Base-by-base conservation (phyloP, 2,888 invertebrate genomes). In the Himalopsyche japonica region DNA sequence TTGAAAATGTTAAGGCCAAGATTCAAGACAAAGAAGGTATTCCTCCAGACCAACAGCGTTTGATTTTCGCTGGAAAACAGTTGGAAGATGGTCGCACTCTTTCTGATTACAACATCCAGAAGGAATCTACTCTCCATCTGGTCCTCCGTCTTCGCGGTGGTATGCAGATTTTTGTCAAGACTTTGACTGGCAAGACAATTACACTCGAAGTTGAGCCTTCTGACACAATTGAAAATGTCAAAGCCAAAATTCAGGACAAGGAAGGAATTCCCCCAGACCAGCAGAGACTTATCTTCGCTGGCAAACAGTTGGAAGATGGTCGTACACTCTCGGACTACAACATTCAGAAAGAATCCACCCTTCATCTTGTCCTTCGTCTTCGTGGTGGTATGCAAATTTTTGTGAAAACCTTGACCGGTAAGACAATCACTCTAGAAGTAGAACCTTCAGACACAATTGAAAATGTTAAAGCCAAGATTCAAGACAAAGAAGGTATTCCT, bases 11-110 rank as follows among this genome's bases (percentile, higher is more conserved):
- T 87, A 98, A 98, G 92, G 95, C 96, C 84, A 97, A 97, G 91
- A 97, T 97, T 90, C 97, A 97, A 91, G 97, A 96, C 90, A 97
- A 97, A 91, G 97, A 97, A 93, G 97, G 96, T 88, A 96, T 91
- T 43, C 96, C 96, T 87, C 95, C 95, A 88, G 97, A 97, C 90
- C 96, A 97, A 91, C 97, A 97, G 91, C 94, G 97, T 89, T 93
- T 98, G 90, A 98, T 98, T 91, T 98, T 98, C 90, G 98, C 98
- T 88, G 98, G 98, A 82, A 98, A 98, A 91, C 98, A 98, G 92
- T 91, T 98, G 89, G 98, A 98, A 92, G 98, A 98, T 94, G 98
- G 97, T 1, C 95, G 97, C 81, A 98, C 98, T 1, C 92, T 98
- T 34, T 97, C 96, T 0, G 98, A 98, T 90, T 98, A 98, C 91